Evolutionary conservation across 2,113 vertebrate species (phyloP).

Genomic region (Turdus rufiventris): DNA sequence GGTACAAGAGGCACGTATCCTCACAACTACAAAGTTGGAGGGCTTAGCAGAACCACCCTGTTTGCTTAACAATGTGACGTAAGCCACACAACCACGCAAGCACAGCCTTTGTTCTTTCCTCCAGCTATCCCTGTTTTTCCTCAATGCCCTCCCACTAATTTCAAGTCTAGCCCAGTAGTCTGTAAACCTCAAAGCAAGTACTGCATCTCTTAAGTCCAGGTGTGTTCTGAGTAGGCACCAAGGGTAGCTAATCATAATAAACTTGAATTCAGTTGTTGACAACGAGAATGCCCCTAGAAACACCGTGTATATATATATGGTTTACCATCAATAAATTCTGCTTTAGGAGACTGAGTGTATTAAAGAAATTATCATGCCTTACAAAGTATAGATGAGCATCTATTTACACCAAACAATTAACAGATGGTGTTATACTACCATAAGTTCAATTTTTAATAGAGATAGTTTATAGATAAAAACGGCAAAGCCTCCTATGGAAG

Average conservation of each 20-base stretch:
- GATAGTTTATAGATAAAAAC: background rate
- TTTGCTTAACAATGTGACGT: background rate
- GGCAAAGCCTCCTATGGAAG: background rate
- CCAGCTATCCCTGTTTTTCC: background rate
- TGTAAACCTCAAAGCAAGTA: background rate
- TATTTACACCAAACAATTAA: background rate
- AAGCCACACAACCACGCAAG: background rate
- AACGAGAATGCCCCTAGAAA: background rate
- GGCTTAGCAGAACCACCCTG: conserved; percentile 19
- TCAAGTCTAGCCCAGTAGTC: background rate
- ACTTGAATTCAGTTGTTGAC: background rate
- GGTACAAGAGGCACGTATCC: background rate
- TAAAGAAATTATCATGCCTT: background rate
- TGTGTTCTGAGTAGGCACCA: background rate
- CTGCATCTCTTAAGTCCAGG: background rate
- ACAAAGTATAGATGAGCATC: background rate
- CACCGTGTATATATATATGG: rapidly evolving
- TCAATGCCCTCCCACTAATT: background rate
- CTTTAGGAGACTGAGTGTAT: background rate
- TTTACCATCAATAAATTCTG: background rate
- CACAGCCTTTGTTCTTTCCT: conserved; percentile 19
- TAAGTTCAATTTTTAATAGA: background rate
- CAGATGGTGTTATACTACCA: background rate
- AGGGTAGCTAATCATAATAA: background rate
- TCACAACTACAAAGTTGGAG: background rate